Evolutionary conservation across 2,113 vertebrate species (phyloP), one percentile per base, ranked within the genome.

Genomic region (Malurus melanocephalus): DNA sequence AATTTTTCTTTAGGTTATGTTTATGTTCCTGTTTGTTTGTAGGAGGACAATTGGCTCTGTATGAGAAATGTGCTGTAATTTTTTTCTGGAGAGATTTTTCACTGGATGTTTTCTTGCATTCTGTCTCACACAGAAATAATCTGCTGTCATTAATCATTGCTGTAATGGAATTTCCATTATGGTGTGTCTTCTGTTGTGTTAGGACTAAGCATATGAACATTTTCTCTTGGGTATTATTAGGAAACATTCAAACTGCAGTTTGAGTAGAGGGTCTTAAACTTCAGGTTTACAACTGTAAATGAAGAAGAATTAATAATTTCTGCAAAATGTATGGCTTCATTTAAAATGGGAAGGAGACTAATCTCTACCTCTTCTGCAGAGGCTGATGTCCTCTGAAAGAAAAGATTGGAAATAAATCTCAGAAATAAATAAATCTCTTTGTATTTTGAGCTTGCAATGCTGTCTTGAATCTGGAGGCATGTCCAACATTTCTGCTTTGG

Each of bases 401-500:
- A 75, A 77, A 79, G n/a, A 65, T 3, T 27, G 45, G n/a, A 88
- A 92, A 79, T 57, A 79, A 81, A 77, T 85, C 52, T 69, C 48
- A 64, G 51, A 67, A 79, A 33, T 33, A 33, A 33, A 33, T 33
- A 49, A 59, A 43, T 69, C n/a, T n/a, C n/a, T n/a, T 92, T 89
- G 64, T 89, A 64, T 92, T 91, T 73, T 59, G 71, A 33, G 60
- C 59, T 88, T 82, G 15, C 40, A 42, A 3, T 68, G 30, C 89
- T 7, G 2, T 89, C 52, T 72, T 90, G 71, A 87, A 71, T 85
- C 48, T 89, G 57, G 49, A 93, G 56, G 77, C 15, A 14, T 0
- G 0, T 87, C 72, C 81, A 87, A 4, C 16, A 32, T 90, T 95
- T 85, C 79, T 95, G 75, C 52, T 95, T 90, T 92, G 89, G 87